Base-by-base conservation (phyloP, 1,140 invertebrate genomes). In the Phymastichus coffea region DNA sequence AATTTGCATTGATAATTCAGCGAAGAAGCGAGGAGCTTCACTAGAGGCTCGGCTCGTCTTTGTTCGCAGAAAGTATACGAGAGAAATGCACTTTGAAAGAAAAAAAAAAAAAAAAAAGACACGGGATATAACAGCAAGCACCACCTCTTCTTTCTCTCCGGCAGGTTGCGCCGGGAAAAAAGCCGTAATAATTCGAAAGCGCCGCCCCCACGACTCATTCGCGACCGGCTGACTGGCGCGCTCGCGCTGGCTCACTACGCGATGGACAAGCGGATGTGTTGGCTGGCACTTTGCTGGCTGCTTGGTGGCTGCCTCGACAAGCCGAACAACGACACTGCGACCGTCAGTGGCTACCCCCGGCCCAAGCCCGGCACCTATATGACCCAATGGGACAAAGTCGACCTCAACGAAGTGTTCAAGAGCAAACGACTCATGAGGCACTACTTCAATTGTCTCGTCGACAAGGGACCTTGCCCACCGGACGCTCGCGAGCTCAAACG, bases 391-490 rank as follows among this genome's bases (percentile, higher is more conserved):
- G 82, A 84, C 65, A 82, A 83, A 68, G 71, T 85, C 60, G 82
- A 84, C 66, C 72, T 84, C 12, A 80, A 85, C 46, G 76, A 78
- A 26, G 74, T 84, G 44, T 76, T 85, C 63, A 76, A 75, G 28
- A 84, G 76, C 67, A 83, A 83, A 65, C 72, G 83, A 66, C 70
- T 84, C 14, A 77, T 85, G 38, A 80, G 76, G 28, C 80, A 84
- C 67, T 84, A 85, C 71, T 82, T 83, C 65, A 81, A 83, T 47
- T 85, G 83, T 69, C 70, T 85, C 17, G 76, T 84, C 43, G 79
- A 73, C 59, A 72, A 78, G 51, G 79, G 79, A 35, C 78, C 81
- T 20, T 85, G 83, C 58, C 79, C 82, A 15, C 82, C 83, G 14
- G 82, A 85, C 70, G 83, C 82, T 51, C 81, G 80, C 65, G 81